Evolutionary conservation across 2,888 invertebrate genomes (phyloP), one percentile per base, ranked within the genome.

Genomic region (Latrodectus elegans): DNA sequence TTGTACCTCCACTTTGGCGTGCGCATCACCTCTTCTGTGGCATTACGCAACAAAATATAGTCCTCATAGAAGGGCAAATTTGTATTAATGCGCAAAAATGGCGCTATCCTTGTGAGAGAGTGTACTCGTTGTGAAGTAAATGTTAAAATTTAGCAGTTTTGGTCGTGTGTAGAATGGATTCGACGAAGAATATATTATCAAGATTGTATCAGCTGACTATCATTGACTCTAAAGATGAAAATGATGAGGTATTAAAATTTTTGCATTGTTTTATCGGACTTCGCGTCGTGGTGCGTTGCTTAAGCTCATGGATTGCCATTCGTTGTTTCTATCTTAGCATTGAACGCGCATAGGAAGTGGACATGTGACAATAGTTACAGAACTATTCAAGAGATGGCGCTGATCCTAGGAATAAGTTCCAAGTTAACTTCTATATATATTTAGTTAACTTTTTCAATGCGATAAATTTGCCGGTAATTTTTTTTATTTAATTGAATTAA

Each of bases 181-280:
- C 89, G 67, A 82, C 75, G 60, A 89, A 88, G 81, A 89, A 68
- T 78, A 88, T 78, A 65, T 53, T 78, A 52, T 38, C 89, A 71
- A 84, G 84, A 89, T 81, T 90, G 74, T 89, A 89, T 83, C 80
- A 76, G 75, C 80, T 88, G 67, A 89, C 87, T 68, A 70, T 83
- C 92, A 95, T 96, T 93, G 96, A 96, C 94, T 95, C 95, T 94
- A 96, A 95, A 95, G 96, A 96, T 94, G 96, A 97, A 93, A 94
- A 95, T 93, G 96, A 96, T 93, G 96, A 96, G 96, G 96, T 96
- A 95, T 94, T 92, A 92, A 91, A 91, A 91, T 68, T 72, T 85
- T 79, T 82, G 87, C 77, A 87, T 82, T 88, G 78, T 89, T 85
- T 38, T 77, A 75, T 82, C 51, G 67, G 74, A 75, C 65, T 88